Evolutionary conservation across 2,113 vertebrate genomes (phyloP), one percentile per base, ranked within the genome.

Genomic region (Scophthalmus maximus): DNA sequence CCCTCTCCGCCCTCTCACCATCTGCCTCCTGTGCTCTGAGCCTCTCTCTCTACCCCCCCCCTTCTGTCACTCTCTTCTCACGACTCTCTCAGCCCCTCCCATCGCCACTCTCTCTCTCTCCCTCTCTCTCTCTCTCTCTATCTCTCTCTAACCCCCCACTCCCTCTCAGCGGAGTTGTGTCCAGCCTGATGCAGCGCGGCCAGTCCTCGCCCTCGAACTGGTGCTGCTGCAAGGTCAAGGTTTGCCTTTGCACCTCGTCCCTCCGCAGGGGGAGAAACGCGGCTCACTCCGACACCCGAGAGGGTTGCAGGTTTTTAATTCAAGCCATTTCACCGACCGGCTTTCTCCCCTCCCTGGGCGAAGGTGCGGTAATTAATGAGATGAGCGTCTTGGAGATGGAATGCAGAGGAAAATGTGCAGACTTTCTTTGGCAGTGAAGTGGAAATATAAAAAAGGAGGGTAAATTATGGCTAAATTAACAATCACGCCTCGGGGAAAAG

Each of bases 171-270:
- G 15, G 79, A 70, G 67, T 50, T 50, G 62, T 71, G 76, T 80
- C 81, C 82, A 71, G 49, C 51, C 63, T 36, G 84, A 78, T 79
- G 76, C 73, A 85, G 79, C 58, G 57, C 0, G 18, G 34, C 22
- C 20, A 76, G 62, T 84, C 86, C 73, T 12, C 0, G 73, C 73
- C n/a, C 67, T 63, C 64, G 51, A 29, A 23, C 74, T 55, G 53
- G 76, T 76, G 80, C 79, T 77, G 22, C 76, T 32, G 91, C 94
- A 95, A 95, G 93, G 93, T 94, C 94, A 90, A 46, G 7, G 83
- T 81, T 88, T 86, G 72, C 68, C 76, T 59, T 73, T 60, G 65
- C 57, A 64, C 22, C 14, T 8, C 29, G 17, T 57, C 38, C n/a
- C n/a, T 49, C n/a, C n/a, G 9, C 8, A 25, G 36, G 29, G 20